Percentiles rank a stretch among this genome's conserved stretches.
phyloP scores from a whole-genome alignment of 1,140 invertebrate species.

The Drosophila subobscura region DNA sequence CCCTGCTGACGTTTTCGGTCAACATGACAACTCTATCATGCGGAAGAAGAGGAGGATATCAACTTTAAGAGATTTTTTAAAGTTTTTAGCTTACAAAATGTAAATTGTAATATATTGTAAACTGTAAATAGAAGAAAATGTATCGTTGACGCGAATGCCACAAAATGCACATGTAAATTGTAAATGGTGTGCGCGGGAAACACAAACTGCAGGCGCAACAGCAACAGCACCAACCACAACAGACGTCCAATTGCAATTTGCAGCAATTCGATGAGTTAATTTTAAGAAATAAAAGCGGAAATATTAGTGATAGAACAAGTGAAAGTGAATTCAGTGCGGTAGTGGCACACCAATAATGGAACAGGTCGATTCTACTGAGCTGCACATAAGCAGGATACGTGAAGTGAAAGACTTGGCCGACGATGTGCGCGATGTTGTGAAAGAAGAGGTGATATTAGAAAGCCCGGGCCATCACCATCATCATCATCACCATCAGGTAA shows the following conservation, averaged over 20 bases:
- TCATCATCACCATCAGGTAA: slow-evolving; percentile 73
- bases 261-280: slow-evolving; percentile 69
- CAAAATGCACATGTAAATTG: slow-evolving; percentile 47
- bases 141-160: slow-evolving; percentile 26
- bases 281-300: slow-evolving; percentile 52
- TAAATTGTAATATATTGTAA: slow-evolving; percentile 62
- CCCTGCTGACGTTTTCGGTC: slow-evolving; percentile 8
- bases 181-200: slow-evolving; percentile 60
- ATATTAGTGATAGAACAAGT: slow-evolving; percentile 55
- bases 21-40: slow-evolving; percentile 23
- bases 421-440: slow-evolving; percentile 76
- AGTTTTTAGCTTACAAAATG: slow-evolving; percentile 63
- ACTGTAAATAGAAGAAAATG: slow-evolving; percentile 67
- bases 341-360: slow-evolving; percentile 71
- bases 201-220: slow-evolving; percentile 51
- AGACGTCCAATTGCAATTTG: slow-evolving; percentile 70
- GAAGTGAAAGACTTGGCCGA: slow-evolving; percentile 73
- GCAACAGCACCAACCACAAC: slow-evolving; percentile 58
- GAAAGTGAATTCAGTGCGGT: slow-evolving; percentile 48
- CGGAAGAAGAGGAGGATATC: slow-evolving; percentile 64
- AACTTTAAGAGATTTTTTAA: slow-evolving; percentile 65
- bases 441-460: slow-evolving; percentile 82
- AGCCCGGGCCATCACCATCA: slow-evolving; percentile 60
- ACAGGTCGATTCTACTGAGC: slow-evolving; percentile 80
- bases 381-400: slow-evolving; percentile 82